phyloP scores from a whole-genome alignment of 2,888 invertebrate genomes.

The Eristalis tenax region DNA sequence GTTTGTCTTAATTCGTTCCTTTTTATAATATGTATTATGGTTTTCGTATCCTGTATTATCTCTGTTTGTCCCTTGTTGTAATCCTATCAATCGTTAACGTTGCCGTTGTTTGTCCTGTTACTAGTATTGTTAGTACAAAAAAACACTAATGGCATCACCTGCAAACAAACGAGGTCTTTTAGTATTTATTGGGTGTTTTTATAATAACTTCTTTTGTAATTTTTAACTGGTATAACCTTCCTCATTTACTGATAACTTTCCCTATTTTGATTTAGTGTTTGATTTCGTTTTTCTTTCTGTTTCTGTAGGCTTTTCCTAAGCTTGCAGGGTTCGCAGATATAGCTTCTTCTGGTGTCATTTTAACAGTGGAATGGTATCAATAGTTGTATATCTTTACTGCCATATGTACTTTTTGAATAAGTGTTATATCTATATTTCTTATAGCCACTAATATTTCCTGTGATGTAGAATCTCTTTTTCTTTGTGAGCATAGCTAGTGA shows the following conservation, averaged over 20 bases:
- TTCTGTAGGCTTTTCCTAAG: background rate
- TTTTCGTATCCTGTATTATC: too few relatives aligned
- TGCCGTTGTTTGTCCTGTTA: too few relatives aligned
- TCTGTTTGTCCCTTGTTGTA: conserved; percentile 9
- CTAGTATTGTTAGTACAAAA: background rate
- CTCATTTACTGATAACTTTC: background rate
- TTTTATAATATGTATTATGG: too few relatives aligned
- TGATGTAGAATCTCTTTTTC: too few relatives aligned
- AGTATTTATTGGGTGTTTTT: background rate
- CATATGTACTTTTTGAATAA: conserved; percentile 11
- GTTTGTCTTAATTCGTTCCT: background rate
- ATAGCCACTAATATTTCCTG: too few relatives aligned
- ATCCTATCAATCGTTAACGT: conserved; percentile 6
- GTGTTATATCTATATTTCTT: too few relatives aligned
- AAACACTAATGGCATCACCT: conserved; percentile 1
- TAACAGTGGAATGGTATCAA: conserved; percentile 3
- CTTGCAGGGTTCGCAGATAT: background rate
- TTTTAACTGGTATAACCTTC: background rate
- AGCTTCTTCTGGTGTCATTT: too few relatives aligned
- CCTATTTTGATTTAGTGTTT: conserved; percentile 5
- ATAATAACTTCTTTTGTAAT: background rate
- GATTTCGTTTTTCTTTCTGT: conserved; percentile 7
- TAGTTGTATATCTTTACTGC: conserved; percentile 6
- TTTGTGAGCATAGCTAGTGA: too few relatives aligned
- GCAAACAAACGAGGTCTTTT: conserved; percentile 15